A percentile compares a stretch with the other conserved stretches of the same genome.
These are phyloP conservation scores for Yoshiicerus persimilis DNA, from an alignment of 1,140 invertebrate genomes.

Conservation along the genomic window DNA sequence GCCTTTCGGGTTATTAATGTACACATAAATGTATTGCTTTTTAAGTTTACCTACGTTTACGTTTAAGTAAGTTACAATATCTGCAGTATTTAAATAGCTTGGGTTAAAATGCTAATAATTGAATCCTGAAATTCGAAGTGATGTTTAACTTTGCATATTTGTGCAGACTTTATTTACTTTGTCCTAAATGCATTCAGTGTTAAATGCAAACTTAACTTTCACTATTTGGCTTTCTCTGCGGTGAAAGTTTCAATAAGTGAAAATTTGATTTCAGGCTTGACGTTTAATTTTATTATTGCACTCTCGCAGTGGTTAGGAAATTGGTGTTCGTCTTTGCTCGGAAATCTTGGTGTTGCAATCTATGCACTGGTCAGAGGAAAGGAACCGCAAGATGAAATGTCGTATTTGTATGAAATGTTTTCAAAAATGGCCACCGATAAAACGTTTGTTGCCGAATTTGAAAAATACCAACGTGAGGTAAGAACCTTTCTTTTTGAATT, in stretches of 20 bases:
- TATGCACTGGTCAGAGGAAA: constrained; percentile 8
- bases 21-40: too few relatives aligned
- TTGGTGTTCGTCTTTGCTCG: background rate
- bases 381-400: constrained; percentile 39
- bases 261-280: too few relatives aligned
- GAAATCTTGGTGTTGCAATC: constrained; percentile 8
- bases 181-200: too few relatives aligned
- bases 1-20: background rate
- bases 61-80: too few relatives aligned
- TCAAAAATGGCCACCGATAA: constrained; percentile 23
- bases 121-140: too few relatives aligned
- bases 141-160: too few relatives aligned
- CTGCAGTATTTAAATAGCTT: too few relatives aligned
- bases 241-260: too few relatives aligned
- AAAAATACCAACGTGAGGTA: constrained; percentile 41
- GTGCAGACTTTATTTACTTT: too few relatives aligned
- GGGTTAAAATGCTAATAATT: too few relatives aligned
- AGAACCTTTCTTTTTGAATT: too few relatives aligned
- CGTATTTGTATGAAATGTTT: constrained; percentile 23
- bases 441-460: constrained; percentile 31
- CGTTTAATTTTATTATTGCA: background rate
- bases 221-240: background rate
- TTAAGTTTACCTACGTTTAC: too few relatives aligned
- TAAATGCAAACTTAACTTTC: background rate
- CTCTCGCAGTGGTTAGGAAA: constrained; percentile 24